Evolutionary conservation across 2,113 vertebrate genomes (phyloP).

Genomic region (Phaethornis superciliosus): DNA sequence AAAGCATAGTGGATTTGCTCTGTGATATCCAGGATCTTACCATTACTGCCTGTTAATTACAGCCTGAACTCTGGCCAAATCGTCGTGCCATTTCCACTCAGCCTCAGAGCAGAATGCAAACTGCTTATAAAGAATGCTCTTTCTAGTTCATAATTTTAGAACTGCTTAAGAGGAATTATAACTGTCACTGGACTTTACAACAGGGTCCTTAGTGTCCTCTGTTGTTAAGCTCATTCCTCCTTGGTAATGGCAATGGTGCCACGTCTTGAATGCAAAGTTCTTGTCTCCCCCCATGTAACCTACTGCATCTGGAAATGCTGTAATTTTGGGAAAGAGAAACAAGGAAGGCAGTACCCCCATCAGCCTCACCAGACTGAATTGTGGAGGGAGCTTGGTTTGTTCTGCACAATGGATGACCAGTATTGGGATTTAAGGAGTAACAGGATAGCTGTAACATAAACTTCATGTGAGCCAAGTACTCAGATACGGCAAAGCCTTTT

Average conservation of each 20-base stretch:
- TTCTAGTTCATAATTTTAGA: constrained; percentile 54
- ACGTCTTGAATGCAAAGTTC: not conserved
- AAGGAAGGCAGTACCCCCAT: not conserved
- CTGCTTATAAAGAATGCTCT: constrained; percentile 20
- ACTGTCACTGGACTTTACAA: constrained; percentile 23
- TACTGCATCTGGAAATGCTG: not conserved
- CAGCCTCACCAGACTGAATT: not conserved
- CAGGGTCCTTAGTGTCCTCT: not conserved
- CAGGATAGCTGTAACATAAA: not conserved
- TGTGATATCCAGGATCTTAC: constrained; percentile 15
- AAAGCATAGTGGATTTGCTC: not conserved
- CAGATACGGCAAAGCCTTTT: not conserved
- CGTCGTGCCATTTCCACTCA: not conserved
- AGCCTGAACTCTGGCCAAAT: constrained; percentile 41
- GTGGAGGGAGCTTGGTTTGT: not conserved
- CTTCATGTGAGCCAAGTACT: not conserved
- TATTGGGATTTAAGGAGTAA: not conserved
- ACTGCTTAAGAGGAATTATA: constrained; percentile 45
- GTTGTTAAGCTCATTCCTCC: not conserved
- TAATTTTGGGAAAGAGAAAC: not conserved
- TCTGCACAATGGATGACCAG: not conserved
- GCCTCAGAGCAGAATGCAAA: constrained; percentile 40
- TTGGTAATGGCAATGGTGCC: not conserved
- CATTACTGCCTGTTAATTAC: constrained; percentile 35
- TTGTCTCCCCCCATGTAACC: not conserved